Percentiles rank a stretch among this genome's conserved stretches.
These are phyloP conservation scores for Rotaria socialis DNA, from an alignment of 2,888 invertebrate genomes.

Conservation along the genomic window DNA sequence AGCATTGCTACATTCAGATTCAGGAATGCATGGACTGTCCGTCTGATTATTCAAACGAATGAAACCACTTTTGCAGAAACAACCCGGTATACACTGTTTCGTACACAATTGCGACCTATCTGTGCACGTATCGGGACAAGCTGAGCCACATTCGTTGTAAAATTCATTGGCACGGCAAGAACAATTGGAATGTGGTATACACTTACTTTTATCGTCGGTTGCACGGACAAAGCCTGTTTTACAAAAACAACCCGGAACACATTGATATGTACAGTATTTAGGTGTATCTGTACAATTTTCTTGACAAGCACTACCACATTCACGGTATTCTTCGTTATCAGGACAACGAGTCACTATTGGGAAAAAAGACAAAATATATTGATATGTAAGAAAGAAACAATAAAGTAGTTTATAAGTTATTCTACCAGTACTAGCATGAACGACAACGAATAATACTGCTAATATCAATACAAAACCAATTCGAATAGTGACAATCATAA, in stretches of 20 bases:
- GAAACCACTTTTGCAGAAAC: background rate
- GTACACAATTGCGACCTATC: background rate
- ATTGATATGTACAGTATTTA: background rate
- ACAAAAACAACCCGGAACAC: background rate
- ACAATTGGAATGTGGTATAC: background rate
- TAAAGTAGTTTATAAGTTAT: background rate
- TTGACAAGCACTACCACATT: background rate
- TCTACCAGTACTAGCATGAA: background rate
- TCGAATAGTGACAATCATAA: background rate
- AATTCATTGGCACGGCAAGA: background rate
- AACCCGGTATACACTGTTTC: background rate
- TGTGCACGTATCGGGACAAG: background rate
- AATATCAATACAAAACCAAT: background rate
- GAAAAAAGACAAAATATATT: background rate
- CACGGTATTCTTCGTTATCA: background rate
- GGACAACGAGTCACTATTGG: background rate
- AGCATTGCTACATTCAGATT: background rate
- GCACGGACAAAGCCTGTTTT: background rate
- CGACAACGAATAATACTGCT: background rate
- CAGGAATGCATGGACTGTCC: background rate
- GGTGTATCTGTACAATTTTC: background rate
- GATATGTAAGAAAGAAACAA: background rate
- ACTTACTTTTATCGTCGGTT: background rate
- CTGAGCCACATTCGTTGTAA: background rate
- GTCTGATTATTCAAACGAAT: background rate